A percentile compares a stretch with the other conserved stretches of the same genome.
Evolutionary conservation across 2,797 vertebrate genomes (phyloP).

Genomic region (Myoxocephalus aenaeus): DNA sequence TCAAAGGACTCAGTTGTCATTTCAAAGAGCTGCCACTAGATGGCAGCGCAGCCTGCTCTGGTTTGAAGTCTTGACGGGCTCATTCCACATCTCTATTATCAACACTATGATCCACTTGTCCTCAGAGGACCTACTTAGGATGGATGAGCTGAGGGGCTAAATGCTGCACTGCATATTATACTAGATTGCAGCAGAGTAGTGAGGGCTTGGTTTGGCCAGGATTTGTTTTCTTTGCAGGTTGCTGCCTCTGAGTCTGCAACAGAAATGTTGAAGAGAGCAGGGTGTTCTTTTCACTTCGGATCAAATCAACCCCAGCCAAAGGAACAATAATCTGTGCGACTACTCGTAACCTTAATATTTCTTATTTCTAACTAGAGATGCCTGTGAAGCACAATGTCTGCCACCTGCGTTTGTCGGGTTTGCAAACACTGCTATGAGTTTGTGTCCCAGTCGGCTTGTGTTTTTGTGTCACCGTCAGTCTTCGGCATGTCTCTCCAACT

Average conservation of each 20-base stretch:
- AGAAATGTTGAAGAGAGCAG: conserved; percentile 32
- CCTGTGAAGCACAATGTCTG: conserved; percentile 11
- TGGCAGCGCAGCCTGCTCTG: conserved; percentile 68
- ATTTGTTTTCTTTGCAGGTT: conserved; percentile 53
- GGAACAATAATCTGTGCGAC: conserved; percentile 37
- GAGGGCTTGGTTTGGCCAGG: conserved; percentile 46
- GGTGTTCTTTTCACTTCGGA: conserved; percentile 48
- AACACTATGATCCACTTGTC: conserved; percentile 76
- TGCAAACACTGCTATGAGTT: conserved; percentile 36
- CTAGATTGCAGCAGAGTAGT: conserved; percentile 52
- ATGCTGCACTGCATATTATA: conserved; percentile 71
- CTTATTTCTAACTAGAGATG: conserved; percentile 26
- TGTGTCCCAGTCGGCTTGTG: conserved; percentile 39
- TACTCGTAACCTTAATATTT: conserved; percentile 29
- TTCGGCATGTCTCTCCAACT: conserved; percentile 34
- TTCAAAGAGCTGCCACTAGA: conserved; percentile 70
- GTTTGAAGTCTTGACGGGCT: conserved; percentile 9
- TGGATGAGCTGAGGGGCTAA: conserved; percentile 74
- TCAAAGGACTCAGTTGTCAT: not conserved
- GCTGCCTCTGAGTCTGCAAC: conserved; percentile 38
- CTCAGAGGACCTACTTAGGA: conserved; percentile 81
- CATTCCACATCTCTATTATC: conserved; percentile 66
- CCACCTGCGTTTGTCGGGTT: conserved; percentile 41
- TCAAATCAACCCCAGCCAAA: conserved; percentile 44
- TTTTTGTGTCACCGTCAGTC: conserved; percentile 32